Evolutionary conservation across 2,888 invertebrate genomes (phyloP), one percentile per base, ranked within the genome.

Genomic region (Sympetrum striolatum): DNA sequence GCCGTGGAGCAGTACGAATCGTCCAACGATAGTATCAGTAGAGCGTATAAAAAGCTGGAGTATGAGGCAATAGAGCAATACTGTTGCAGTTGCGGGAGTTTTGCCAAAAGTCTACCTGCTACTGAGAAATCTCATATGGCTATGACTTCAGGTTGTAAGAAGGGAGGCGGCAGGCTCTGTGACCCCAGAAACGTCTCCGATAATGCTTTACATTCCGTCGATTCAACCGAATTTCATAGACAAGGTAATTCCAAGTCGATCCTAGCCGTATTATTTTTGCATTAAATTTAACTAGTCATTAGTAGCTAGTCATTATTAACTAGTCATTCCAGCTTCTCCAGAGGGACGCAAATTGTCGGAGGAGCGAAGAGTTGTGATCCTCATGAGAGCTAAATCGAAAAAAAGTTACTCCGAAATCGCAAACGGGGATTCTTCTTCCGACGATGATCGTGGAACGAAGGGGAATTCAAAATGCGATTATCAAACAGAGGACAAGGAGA

Each of bases 1-100:
- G 90, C 90, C 8, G 18, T 80, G 12, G 90, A 90, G 18, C 90
- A 90, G 15, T 90, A 90, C 53, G 48, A 90, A 35, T 90, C 90
- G 15, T 90, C 90, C 3, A 53, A 80, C 18, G 90, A 90, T 12
- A 90, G 60, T 80, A 10, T 90, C 2, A n/a, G 35, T 3, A 60
- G 60, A 35, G 80, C 37, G 37, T 90, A 80, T 53, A 31, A 90
- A 31, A 80, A 90, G 2, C 35, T 90, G 58, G 90, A 90, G 53
- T 48, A 22, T 37, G 80, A 90, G 25, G 90, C 90, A 5, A 25
- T 90, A 35, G 90, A 90, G 58, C 90, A 90, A 39, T 90, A 90
- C 44, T 15, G 53, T n/a, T 25, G 53, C 35, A 80, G 80, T 35
- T 53, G 37, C 15, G 80, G 58, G 48, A 80, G 90, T 22, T 58